These are phyloP conservation scores for Natrix natrix DNA, from an alignment of 2,797 vertebrate species.

Conservation along the genomic window DNA sequence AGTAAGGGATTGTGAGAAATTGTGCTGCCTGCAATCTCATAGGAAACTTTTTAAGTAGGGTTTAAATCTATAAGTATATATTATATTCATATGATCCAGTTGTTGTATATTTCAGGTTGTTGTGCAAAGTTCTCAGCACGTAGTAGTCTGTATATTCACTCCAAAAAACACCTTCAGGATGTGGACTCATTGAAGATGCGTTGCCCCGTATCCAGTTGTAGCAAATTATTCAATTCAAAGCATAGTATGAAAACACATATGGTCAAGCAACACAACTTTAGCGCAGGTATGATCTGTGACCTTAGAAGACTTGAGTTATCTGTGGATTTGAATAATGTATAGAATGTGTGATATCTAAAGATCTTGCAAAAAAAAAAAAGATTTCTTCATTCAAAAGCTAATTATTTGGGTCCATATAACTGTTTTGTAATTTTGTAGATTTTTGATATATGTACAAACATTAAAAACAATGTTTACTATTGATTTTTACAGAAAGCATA, in stretches of 20 bases:
- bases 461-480: background rate
- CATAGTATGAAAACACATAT: conserved; percentile 94
- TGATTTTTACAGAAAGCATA: background rate
- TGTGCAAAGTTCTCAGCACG: conserved; percentile 94
- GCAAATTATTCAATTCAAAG: conserved; percentile 90
- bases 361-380: too few relatives aligned
- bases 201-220: conserved; percentile 89
- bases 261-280: conserved; percentile 90
- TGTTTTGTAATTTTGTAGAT: background rate
- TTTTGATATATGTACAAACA: background rate
- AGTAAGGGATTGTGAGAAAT: background rate
- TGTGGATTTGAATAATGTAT: background rate
- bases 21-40: background rate
- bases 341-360: background rate
- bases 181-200: conserved; percentile 81
- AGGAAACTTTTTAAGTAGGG: background rate
- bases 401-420: background rate
- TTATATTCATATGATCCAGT: background rate
- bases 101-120: conserved; percentile 78
- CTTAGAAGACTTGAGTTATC: background rate
- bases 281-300: conserved; percentile 74
- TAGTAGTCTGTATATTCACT: conserved; percentile 97
- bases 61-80: background rate
- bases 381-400: background rate
- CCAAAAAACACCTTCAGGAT: conserved; percentile 94